A percentile compares a stretch with the other conserved stretches of the same genome.
These are phyloP conservation scores for Cerceris rybyensis DNA, from an alignment of 2,888 invertebrate genomes.

Conservation along the genomic window DNA sequence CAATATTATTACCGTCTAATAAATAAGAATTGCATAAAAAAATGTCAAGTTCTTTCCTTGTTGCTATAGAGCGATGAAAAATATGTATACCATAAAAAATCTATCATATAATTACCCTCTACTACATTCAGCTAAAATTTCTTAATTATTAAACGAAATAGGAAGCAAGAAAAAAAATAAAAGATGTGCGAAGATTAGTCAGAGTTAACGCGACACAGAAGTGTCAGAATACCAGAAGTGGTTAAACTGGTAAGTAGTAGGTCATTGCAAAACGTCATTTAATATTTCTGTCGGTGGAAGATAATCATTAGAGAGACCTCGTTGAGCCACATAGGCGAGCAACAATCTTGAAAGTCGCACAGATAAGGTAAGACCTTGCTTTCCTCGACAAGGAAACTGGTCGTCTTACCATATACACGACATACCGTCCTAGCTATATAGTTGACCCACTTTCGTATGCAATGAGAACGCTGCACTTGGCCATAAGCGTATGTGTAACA, in stretches of 20 bases:
- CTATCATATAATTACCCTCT: too few relatives aligned
- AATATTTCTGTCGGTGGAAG: slow-evolving; percentile 34
- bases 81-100: too few relatives aligned
- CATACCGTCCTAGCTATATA: slow-evolving; percentile 34
- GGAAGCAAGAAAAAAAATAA: background rate
- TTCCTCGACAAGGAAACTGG: slow-evolving; percentile 59
- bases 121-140: too few relatives aligned
- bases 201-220: background rate
- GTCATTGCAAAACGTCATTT: slow-evolving; percentile 23
- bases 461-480: slow-evolving; percentile 61
- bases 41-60: too few relatives aligned
- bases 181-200: background rate
- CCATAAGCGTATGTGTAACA: slow-evolving; percentile 15
- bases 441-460: slow-evolving; percentile 66
- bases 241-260: slow-evolving; percentile 20
- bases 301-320: slow-evolving; percentile 17
- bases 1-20: too few relatives aligned
- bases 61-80: too few relatives aligned
- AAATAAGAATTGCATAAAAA: too few relatives aligned
- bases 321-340: slow-evolving; percentile 11
- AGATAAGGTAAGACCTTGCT: slow-evolving; percentile 58
- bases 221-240: too few relatives aligned
- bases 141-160: too few relatives aligned
- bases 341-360: slow-evolving; percentile 43
- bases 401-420: slow-evolving; percentile 58